phyloP scores from a whole-genome alignment of 1,140 invertebrate genomes.

The Sarcophaga bullata region DNA sequence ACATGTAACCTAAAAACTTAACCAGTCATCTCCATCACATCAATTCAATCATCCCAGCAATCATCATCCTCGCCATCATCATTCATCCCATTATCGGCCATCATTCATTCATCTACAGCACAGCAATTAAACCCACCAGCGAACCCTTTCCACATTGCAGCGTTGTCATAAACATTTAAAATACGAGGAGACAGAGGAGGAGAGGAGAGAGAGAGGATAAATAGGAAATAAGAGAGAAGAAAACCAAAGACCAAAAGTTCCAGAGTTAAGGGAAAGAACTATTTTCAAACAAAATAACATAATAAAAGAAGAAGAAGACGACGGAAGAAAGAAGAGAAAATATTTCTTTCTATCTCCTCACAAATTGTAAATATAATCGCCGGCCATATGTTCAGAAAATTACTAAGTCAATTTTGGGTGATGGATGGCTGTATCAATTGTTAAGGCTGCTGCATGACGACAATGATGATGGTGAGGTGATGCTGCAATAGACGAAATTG shows the following conservation, averaged over 20 bases:
- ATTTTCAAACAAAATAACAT: not conserved
- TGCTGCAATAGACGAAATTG: not conserved
- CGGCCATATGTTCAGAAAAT: conserved; percentile 3
- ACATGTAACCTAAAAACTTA: conserved; percentile 3
- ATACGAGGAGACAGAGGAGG: not conserved
- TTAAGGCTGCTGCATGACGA: too few species aligned
- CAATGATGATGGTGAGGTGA: too few species aligned
- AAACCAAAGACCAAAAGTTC: not conserved
- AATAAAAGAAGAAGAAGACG: not conserved
- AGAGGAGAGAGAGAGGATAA: too few species aligned
- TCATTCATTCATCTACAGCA: too few species aligned
- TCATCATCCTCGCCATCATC: not conserved
- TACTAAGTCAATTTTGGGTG: not conserved
- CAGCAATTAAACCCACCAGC: too few species aligned
- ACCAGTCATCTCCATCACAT: too few species aligned
- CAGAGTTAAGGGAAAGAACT: conserved; percentile 6
- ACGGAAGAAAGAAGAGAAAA: not conserved
- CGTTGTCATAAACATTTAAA: not conserved
- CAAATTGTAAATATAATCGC: too few species aligned
- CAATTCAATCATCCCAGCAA: not conserved
- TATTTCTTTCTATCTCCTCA: too few species aligned
- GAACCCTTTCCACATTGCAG: too few species aligned
- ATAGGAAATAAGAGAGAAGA: not conserved
- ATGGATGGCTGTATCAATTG: not conserved
- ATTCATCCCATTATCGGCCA: not conserved